Conservation (phyloP, 2,888 invertebrate species). For the Cylloceria caligata region DNA sequence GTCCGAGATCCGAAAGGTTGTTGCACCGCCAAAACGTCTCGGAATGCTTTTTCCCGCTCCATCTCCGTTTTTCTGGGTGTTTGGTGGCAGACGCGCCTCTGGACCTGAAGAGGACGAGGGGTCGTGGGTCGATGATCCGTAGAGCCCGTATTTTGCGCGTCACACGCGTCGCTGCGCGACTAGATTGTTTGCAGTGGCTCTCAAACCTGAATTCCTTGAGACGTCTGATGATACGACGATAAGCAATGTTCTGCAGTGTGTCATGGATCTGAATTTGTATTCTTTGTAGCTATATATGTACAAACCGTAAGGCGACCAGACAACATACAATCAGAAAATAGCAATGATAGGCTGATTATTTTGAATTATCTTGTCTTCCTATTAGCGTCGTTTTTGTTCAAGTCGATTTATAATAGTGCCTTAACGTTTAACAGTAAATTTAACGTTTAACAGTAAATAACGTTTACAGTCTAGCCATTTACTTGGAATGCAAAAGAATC, state of each 20-base stretch:
- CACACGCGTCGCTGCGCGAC: slow-evolving; percentile 84
- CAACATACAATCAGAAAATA: neutral
- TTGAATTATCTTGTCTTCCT: no score
- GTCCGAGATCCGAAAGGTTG: slow-evolving; percentile 69
- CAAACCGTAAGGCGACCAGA: neutral
- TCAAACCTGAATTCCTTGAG: slow-evolving; percentile 74
- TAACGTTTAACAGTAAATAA: no score
- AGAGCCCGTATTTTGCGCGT: slow-evolving; percentile 84
- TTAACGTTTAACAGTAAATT: neutral
- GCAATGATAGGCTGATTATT: no score
- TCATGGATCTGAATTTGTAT: neutral
- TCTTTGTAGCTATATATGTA: neutral
- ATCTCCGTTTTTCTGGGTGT: slow-evolving; percentile 65
- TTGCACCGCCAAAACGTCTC: slow-evolving; percentile 62
- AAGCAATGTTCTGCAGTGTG: neutral
- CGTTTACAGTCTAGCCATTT: no score
- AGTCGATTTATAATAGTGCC: neutral
- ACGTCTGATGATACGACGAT: neutral
- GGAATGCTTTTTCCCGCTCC: slow-evolving; percentile 68
- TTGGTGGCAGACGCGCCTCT: slow-evolving; percentile 13
- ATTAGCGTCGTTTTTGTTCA: neutral
- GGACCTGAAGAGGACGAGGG: slow-evolving; percentile 35
- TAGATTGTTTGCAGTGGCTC: slow-evolving; percentile 85
- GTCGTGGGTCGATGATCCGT: slow-evolving; percentile 81
- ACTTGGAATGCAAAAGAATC: no score